These are phyloP conservation scores for Pandemis corylana DNA, from an alignment of 2,888 invertebrate genomes.

Conservation along the genomic window DNA sequence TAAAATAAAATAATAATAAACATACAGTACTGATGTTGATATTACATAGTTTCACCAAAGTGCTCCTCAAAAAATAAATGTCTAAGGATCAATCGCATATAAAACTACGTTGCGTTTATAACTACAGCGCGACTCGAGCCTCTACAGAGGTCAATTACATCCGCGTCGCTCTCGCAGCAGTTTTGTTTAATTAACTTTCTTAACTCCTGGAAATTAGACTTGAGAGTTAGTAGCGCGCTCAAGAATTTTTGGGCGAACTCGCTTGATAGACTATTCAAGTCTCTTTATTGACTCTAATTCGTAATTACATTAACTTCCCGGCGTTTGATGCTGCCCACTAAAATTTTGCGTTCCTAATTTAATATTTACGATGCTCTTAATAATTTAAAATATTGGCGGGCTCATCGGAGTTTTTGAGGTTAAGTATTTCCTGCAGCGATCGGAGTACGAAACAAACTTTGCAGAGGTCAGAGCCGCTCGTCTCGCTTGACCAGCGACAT, in stretches of 20 bases:
- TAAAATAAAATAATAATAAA: too few species aligned
- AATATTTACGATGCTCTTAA: neutral
- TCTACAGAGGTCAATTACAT: conserved; percentile 9
- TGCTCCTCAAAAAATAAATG: too few species aligned
- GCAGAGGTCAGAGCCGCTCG: neutral
- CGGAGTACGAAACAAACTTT: neutral
- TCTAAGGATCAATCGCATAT: too few species aligned
- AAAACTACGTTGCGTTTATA: neutral
- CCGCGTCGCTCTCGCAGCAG: conserved; percentile 17
- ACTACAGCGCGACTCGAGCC: neutral
- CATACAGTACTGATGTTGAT: too few species aligned
- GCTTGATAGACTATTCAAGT: conserved; percentile 20
- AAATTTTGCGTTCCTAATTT: neutral
- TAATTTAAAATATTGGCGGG: neutral
- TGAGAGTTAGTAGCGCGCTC: conserved; percentile 4
- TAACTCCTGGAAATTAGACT: conserved; percentile 23
- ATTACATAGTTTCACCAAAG: too few species aligned
- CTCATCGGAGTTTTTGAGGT: neutral
- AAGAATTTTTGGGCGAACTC: conserved; percentile 28
- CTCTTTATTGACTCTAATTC: conserved; percentile 25
- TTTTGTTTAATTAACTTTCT: conserved; percentile 33
- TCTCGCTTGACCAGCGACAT: too few species aligned
- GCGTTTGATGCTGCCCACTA: conserved; percentile 10
- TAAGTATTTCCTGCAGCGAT: neutral
- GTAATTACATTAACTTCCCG: conserved; percentile 8